These are phyloP conservation scores for Margarornis squamiger DNA, from an alignment of 2,797 vertebrate genomes.

Conservation along the genomic window DNA sequence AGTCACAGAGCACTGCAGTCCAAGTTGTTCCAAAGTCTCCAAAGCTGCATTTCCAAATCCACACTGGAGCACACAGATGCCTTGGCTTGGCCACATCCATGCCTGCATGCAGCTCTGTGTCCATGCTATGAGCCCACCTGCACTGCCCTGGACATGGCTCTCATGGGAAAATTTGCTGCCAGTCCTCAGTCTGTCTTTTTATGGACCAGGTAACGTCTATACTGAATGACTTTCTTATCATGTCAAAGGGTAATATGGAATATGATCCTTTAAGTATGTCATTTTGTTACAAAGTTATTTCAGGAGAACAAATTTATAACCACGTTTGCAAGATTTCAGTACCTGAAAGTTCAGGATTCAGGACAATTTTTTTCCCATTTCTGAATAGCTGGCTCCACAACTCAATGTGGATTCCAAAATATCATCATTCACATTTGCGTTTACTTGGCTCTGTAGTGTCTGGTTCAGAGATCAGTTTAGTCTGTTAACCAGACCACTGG, in stretches of 20 bases:
- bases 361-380: neutral
- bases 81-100: neutral
- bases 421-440: neutral
- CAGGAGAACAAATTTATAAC: neutral
- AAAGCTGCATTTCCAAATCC: neutral
- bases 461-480: neutral
- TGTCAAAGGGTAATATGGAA: neutral
- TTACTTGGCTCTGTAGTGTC: neutral
- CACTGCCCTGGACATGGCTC: neutral
- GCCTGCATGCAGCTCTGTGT: neutral
- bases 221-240: neutral
- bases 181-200: neutral
- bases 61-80: fast-evolving
- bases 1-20: neutral
- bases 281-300: neutral
- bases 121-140: neutral
- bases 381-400: neutral
- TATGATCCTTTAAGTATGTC: neutral
- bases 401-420: neutral
- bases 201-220: neutral
- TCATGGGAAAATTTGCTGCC: neutral
- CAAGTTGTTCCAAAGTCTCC: neutral
- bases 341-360: neutral
- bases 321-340: neutral
- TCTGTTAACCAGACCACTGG: neutral